Percentiles rank a stretch among this genome's conserved stretches.
These are phyloP conservation scores for Parazoanthus atlanticus DNA, from an alignment of 92 coral and sea anemone genomes.

Conservation along the genomic window DNA sequence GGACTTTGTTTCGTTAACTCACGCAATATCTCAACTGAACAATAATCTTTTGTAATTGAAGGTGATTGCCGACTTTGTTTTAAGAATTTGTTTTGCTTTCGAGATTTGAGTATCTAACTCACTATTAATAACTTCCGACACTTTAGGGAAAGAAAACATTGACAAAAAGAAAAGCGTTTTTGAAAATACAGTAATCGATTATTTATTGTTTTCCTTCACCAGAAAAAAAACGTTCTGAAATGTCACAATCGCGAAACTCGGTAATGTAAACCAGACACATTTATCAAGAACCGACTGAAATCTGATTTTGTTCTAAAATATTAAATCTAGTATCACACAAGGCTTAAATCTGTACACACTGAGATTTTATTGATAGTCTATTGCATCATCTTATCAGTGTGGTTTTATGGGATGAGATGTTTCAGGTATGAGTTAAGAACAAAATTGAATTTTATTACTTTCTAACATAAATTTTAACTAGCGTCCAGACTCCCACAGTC, in stretches of 20 bases:
- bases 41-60: conserved; percentile 7
- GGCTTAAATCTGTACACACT: neutral
- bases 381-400: neutral
- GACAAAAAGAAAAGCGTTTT: neutral
- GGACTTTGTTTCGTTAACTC: conserved; percentile 29
- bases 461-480: too few species aligned
- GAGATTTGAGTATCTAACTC: neutral
- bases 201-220: neutral
- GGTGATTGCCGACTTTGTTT: conserved; percentile 27
- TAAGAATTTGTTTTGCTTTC: conserved; percentile 12
- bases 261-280: neutral
- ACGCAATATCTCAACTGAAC: conserved; percentile 7
- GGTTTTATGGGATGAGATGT: neutral
- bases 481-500: too few species aligned
- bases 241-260: neutral
- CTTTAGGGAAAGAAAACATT: neutral
- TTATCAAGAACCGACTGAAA: too few species aligned
- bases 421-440: too few species aligned
- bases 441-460: too few species aligned
- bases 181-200: neutral
- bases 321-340: neutral
- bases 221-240: neutral
- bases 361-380: neutral
- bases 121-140: neutral
- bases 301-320: neutral